Evolutionary conservation across 1,140 invertebrate genomes (phyloP).

Genomic region (Meloidogyne hapla): DNA sequence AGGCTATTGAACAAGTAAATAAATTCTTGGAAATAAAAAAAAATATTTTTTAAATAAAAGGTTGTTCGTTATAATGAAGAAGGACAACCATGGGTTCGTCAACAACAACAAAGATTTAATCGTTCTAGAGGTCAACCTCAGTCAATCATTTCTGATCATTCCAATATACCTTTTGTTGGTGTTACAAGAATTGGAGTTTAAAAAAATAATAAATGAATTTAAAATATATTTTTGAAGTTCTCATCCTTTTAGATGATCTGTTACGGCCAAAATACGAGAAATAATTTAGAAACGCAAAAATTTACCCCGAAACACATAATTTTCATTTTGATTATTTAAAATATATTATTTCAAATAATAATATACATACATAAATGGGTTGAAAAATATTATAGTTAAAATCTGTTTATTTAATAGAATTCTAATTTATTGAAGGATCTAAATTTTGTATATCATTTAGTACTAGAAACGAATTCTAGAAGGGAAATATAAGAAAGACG

Average conservation of each 20-base stretch:
- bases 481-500: too few species aligned
- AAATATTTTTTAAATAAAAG: not conserved
- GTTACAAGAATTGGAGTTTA: slow-evolving; percentile 24
- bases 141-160: slow-evolving; percentile 28
- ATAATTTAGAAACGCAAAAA: too few species aligned
- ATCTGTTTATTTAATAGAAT: too few species aligned
- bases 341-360: too few species aligned
- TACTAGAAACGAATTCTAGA: too few species aligned
- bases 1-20: slow-evolving; percentile 53
- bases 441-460: too few species aligned
- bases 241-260: not conserved
- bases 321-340: too few species aligned
- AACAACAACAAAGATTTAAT: not conserved
- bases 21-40: not conserved
- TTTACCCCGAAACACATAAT: too few species aligned
- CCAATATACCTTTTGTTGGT: slow-evolving; percentile 20
- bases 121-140: slow-evolving; percentile 13
- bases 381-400: too few species aligned
- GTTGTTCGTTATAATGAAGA: slow-evolving; percentile 54
- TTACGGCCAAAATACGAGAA: too few species aligned
- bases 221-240: slow-evolving; percentile 6
- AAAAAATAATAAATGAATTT: not conserved
- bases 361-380: too few species aligned
- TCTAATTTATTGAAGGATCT: too few species aligned
- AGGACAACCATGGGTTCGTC: slow-evolving; percentile 50